These are phyloP conservation scores for Berghia stephanieae DNA, from an alignment of 1,140 invertebrate genomes.

Conservation along the genomic window DNA sequence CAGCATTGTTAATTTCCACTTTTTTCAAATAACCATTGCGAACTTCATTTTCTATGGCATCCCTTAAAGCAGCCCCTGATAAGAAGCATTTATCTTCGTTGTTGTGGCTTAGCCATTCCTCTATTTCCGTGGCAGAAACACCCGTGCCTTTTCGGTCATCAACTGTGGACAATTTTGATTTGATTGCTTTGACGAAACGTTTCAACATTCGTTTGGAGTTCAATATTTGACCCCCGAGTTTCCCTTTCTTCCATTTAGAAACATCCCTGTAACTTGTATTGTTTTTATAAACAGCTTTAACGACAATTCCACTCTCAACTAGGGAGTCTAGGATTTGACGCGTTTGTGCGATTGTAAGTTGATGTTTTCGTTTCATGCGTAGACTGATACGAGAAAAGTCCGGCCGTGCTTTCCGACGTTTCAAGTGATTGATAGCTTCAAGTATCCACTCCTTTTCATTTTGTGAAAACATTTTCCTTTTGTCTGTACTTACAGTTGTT, in stretches of 20 bases:
- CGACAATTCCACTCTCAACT: slow-evolving; percentile 30
- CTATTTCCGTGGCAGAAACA: slow-evolving; percentile 22
- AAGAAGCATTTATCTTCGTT: slow-evolving; percentile 30
- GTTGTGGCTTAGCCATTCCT: slow-evolving; percentile 18
- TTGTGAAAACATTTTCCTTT: slow-evolving; percentile 21
- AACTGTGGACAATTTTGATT: no score
- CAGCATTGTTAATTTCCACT: no score
- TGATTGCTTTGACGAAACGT: slow-evolving; percentile 25
- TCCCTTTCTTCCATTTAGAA: slow-evolving; percentile 32
- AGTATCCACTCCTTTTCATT: slow-evolving; percentile 33
- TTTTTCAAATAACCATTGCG: slow-evolving; percentile 25
- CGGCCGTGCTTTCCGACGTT: slow-evolving; percentile 32
- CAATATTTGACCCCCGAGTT: slow-evolving; percentile 24
- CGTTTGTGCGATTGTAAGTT: slow-evolving; percentile 28
- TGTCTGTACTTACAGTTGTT: no score
- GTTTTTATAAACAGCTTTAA: slow-evolving; percentile 30
- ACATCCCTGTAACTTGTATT: slow-evolving; percentile 33
- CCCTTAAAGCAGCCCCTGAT: slow-evolving; percentile 22
- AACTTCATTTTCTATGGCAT: slow-evolving; percentile 31
- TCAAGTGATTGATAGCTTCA: slow-evolving; percentile 32
- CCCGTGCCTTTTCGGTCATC: slow-evolving; percentile 32
- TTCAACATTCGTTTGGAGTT: slow-evolving; percentile 30
- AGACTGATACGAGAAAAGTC: slow-evolving; percentile 28
- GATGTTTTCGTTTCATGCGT: slow-evolving; percentile 31
- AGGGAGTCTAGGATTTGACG: slow-evolving; percentile 28